These are phyloP conservation scores for Lamellibrachia luymesi DNA, from an alignment of 1,140 invertebrate species.

Conservation along the genomic window DNA sequence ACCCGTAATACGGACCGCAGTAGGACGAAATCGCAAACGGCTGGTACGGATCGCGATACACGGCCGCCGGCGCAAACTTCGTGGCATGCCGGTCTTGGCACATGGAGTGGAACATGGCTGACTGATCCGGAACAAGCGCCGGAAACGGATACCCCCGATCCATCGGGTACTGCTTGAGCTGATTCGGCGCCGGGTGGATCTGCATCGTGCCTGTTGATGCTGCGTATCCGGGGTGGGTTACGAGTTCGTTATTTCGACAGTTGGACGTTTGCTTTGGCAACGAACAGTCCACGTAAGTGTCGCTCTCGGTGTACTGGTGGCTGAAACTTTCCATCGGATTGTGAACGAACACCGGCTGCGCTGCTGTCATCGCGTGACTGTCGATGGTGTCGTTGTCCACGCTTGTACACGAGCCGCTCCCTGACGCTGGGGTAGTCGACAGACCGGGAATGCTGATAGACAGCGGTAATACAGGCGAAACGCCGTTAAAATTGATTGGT, in stretches of 20 bases:
- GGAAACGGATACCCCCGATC: neutral
- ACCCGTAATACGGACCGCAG: neutral
- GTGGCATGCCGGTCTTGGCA: neutral
- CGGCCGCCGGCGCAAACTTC: neutral
- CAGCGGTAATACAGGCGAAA: neutral
- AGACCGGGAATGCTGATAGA: neutral
- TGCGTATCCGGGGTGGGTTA: neutral
- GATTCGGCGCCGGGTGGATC: neutral
- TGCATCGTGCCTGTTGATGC: neutral
- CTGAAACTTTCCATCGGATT: neutral
- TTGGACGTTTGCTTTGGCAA: neutral
- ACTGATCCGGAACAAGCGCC: neutral
- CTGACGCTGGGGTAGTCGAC: neutral
- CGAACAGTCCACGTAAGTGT: neutral
- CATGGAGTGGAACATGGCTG: neutral
- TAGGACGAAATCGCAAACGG: neutral
- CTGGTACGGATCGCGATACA: neutral
- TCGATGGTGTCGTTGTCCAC: neutral
- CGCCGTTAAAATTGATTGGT: neutral
- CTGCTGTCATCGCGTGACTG: neutral
- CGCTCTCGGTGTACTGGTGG: neutral
- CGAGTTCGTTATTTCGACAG: neutral
- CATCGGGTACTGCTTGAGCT: neutral
- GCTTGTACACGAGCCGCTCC: neutral
- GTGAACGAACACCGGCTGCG: neutral